A percentile compares a stretch with the other conserved stretches of the same genome.
Conservation (phyloP, 1,140 invertebrate genomes). For the Drosophila ambigua region DNA sequence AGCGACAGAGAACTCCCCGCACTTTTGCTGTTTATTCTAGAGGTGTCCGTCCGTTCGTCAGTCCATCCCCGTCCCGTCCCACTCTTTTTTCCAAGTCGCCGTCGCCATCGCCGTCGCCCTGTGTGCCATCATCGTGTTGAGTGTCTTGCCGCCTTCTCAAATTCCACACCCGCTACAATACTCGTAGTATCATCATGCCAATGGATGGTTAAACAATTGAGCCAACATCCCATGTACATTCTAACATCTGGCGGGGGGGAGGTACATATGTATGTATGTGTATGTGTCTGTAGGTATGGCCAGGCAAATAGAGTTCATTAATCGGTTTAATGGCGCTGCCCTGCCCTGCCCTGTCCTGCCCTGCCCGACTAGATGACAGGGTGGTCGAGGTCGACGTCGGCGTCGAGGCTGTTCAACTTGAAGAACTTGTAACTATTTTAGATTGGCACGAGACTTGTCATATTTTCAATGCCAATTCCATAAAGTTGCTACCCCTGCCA, state of each 20-base stretch:
- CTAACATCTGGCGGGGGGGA: background rate
- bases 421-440: constrained; percentile 46
- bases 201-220: constrained; percentile 41
- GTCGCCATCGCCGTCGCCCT: background rate
- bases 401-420: constrained; percentile 43
- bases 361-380: constrained; percentile 34
- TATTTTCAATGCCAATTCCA: constrained; percentile 61
- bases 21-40: constrained; percentile 52
- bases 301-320: constrained; percentile 76
- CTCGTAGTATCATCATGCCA: constrained; percentile 8
- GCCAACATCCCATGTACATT: constrained; percentile 33
- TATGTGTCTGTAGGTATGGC: constrained; percentile 54
- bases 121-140: constrained; percentile 44
- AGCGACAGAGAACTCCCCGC: constrained; percentile 12
- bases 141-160: constrained; percentile 71
- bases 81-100: background rate
- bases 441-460: constrained; percentile 58
- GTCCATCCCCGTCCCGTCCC: background rate
- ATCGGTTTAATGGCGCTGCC: constrained; percentile 73
- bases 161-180: constrained; percentile 73
- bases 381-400: constrained; percentile 15
- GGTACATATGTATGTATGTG: background rate
- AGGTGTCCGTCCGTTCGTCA: constrained; percentile 30
- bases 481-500: constrained; percentile 18
- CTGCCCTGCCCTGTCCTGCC: constrained; percentile 27